A percentile compares a stretch with the other conserved stretches of the same genome.
Conservation (phyloP, 1,140 invertebrate genomes). For the Drosophila azteca region DNA sequence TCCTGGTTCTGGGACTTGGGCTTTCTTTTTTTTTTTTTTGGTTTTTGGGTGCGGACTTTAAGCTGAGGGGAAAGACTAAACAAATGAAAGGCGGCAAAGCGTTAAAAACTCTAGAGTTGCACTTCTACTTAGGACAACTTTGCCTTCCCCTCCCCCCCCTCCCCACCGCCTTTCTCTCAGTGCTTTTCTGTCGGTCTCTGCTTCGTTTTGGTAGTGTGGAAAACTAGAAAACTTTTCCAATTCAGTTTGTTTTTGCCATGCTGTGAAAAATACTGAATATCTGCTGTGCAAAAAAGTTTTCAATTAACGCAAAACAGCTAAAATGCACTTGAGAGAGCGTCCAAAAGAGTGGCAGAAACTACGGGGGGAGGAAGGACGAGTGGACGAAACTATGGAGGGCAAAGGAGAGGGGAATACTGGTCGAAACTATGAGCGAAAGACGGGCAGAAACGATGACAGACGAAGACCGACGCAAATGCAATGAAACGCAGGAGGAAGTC, state of each 20-base stretch:
- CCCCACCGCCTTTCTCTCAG: no score
- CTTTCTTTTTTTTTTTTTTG: conserved; percentile 12
- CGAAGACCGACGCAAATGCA: no score
- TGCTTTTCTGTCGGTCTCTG: no score
- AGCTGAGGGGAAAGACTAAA: conserved; percentile 57
- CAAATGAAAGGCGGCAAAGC: conserved; percentile 76
- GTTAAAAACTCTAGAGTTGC: conserved; percentile 68
- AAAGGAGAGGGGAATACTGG: neutral
- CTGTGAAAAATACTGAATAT: conserved; percentile 68
- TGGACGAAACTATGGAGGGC: neutral
- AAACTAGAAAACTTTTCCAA: conserved; percentile 71
- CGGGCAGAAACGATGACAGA: no score
- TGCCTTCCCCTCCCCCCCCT: neutral
- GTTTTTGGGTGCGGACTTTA: conserved; percentile 27
- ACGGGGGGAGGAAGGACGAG: neutral
- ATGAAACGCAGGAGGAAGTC: no score
- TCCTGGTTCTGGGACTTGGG: no score
- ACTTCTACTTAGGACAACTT: conserved; percentile 49
- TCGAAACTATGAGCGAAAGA: no score
- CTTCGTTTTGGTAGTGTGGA: conserved; percentile 17
- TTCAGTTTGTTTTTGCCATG: conserved; percentile 66
- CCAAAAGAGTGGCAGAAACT: neutral
- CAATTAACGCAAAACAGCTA: conserved; percentile 75
- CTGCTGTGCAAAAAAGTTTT: conserved; percentile 65
- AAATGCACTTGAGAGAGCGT: conserved; percentile 58